A percentile compares a stretch with the other conserved stretches of the same genome.
Evolutionary conservation across 2,888 invertebrate species (phyloP).

Genomic region (Matsumyia berberina): DNA sequence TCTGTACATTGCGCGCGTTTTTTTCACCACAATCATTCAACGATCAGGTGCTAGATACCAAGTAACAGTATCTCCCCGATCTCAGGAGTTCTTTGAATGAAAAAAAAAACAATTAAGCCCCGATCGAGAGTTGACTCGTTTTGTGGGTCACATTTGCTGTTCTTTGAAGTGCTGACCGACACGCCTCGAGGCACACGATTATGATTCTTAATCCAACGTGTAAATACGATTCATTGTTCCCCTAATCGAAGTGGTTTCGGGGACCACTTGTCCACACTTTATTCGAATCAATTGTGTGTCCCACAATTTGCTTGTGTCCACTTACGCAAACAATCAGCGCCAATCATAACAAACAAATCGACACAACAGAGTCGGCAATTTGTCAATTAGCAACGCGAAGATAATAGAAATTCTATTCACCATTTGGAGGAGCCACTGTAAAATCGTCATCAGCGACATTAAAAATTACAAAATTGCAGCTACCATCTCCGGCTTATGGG

Average conservation of each 20-base stretch:
- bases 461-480: not conserved
- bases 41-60: constrained; percentile 5
- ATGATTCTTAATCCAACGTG: not conserved
- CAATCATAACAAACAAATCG: not conserved
- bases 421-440: not conserved
- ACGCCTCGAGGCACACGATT: constrained; percentile 6
- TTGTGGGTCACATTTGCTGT: constrained; percentile 14
- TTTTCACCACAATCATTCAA: constrained; percentile 8
- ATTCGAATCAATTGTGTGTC: too few relatives aligned
- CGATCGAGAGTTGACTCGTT: constrained; percentile 3
- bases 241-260: not conserved
- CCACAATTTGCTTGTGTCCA: constrained; percentile 5
- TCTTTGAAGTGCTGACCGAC: constrained; percentile 22
- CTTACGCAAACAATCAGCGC: not conserved
- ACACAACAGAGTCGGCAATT: constrained; percentile 20
- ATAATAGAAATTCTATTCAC: constrained; percentile 14
- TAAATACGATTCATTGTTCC: not conserved
- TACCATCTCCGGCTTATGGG: not conserved
- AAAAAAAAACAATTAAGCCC: constrained; percentile 7
- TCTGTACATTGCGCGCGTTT: constrained; percentile 1
- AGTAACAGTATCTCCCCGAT: not conserved
- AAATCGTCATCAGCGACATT: not conserved
- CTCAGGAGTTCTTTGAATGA: constrained; percentile 3
- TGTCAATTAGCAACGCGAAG: constrained; percentile 25
- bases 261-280: constrained; percentile 26